Evolutionary conservation across 2,113 vertebrate genomes (phyloP), one percentile per base, ranked within the genome.

Genomic region (Pseudolaguvia tuberculata): DNA sequence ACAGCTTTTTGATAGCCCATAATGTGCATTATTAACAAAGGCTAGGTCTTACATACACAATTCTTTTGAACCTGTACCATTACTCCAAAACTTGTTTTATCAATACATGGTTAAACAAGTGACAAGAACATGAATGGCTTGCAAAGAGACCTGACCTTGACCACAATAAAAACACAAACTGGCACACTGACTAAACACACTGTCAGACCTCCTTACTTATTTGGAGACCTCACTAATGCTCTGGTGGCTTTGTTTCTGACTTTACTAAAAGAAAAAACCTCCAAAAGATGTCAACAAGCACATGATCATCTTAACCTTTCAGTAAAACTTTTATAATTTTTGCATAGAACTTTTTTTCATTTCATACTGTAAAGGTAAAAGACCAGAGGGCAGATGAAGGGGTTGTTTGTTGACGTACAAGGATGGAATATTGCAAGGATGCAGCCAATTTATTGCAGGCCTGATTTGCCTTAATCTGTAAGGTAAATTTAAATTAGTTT

Each of bases 401-500:
- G 48, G 74, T 77, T 77, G 71, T 77, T 77, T 79, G 78, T 56
- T 55, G 68, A 72, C 47, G 68, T 75, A 70, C 73, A 63, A 13
- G 62, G 69, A 58, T 62, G 51, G 76, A 68, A 75, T 51, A 57
- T 39, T 15, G 53, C 58, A 72, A 69, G 79, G 82, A 85, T 84
- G 76, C 80, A 78, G 79, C 80, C 72, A 80, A 74, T 81, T 79
- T 81, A 79, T 84, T 80, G 82, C 78, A 78, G 79, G 80, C 80
- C 79, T 79, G 80, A 83, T 84, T 80, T 79, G 84, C 82, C 79
- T 82, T 84, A 82, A 84, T 85, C 82, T 85, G 82, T 85, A 77
- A 81, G 83, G 84, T 82, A 84, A 81, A 89, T 90, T 87, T 84
- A 88, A 87, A 89, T 89, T 79, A 89, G 84, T 73, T 87, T 86